Evolutionary conservation across 2,113 vertebrate species (phyloP), one percentile per base, ranked within the genome.

Genomic region (Aptenodytes forsteri): DNA sequence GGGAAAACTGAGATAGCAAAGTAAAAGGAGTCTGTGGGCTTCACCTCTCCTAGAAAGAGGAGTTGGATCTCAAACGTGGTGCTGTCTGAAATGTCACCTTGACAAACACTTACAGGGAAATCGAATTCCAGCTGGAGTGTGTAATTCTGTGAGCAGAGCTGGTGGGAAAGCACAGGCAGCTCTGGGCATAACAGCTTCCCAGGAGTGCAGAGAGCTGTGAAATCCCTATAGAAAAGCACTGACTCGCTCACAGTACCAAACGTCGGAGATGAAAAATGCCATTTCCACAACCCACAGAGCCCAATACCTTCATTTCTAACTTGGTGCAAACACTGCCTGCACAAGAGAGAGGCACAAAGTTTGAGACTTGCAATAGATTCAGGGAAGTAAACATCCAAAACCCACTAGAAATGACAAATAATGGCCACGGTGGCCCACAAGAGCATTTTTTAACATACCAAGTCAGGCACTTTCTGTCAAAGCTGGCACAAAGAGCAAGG

Each of bases 231-330:
- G 50, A 46, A 93, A 75, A 66, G 9, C 9, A 12, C 18, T 20
- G 30, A 5, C n/a, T 76, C 1, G 0, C 17, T 75, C 61, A 58
- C 12, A 25, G 9, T 27, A 21, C 23, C 30, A 38, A 42, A 38
- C 0, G 1, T 5, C 4, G 1, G 44, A 64, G 52, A 15, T 27
- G 11, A 86, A 72, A 94, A 76, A 69, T 47, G 11, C 1, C 10
- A 1, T 75, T 84, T 85, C 30, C 23, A 30, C 36, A 65, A 32
- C 16, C 11, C 26, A 49, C n/a, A 69, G 11, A 92, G 23, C 13
- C 7, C 6, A 18, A 82, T 55, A 19, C 4, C 8, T 79, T 71
- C 38, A 14, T 8, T 49, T 76, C 56, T 69, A 67, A 38, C 25
- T 34, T 32, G 29, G 10, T 44, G 8, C 4, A 23, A 91, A 78